These are phyloP conservation scores for Monochamus saltuarius DNA, from an alignment of 1,140 invertebrate genomes.

Conservation along the genomic window DNA sequence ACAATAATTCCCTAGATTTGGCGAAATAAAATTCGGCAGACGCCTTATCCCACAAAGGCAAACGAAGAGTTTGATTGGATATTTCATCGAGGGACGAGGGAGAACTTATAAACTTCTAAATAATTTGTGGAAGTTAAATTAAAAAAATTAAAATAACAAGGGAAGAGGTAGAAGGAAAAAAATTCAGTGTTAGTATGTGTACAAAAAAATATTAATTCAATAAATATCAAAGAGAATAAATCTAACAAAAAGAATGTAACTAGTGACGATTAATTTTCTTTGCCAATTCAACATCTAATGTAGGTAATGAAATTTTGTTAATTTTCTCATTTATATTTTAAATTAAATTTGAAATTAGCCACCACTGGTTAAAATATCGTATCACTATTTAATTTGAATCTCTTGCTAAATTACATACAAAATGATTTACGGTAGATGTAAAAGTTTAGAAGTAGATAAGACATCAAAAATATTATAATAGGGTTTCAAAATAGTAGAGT, in stretches of 20 bases:
- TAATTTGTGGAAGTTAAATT: constrained; percentile 26
- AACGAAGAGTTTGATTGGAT: constrained; percentile 53
- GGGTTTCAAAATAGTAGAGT: too few relatives aligned
- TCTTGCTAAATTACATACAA: too few relatives aligned
- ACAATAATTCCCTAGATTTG: constrained; percentile 67
- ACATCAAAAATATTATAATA: too few relatives aligned
- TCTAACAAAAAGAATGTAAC: background rate
- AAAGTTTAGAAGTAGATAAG: too few relatives aligned
- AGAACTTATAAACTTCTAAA: constrained; percentile 44
- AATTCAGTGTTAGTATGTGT: constrained; percentile 43
- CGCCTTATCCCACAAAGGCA: constrained; percentile 71
- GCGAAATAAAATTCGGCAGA: constrained; percentile 74
- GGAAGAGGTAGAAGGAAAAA: constrained; percentile 21
- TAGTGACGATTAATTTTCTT: background rate
- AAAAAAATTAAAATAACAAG: constrained; percentile 24
- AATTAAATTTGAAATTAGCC: too few relatives aligned
- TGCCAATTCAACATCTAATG: too few relatives aligned
- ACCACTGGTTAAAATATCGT: too few relatives aligned
- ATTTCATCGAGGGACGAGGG: constrained; percentile 46
- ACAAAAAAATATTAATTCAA: constrained; percentile 10
- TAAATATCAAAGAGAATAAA: background rate
- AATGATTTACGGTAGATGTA: too few relatives aligned
- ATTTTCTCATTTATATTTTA: too few relatives aligned
- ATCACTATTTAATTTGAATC: too few relatives aligned
- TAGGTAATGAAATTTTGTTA: too few relatives aligned